These are phyloP conservation scores for Bryconaethiops microstoma DNA, from an alignment of 2,797 vertebrate species.

Conservation along the genomic window DNA sequence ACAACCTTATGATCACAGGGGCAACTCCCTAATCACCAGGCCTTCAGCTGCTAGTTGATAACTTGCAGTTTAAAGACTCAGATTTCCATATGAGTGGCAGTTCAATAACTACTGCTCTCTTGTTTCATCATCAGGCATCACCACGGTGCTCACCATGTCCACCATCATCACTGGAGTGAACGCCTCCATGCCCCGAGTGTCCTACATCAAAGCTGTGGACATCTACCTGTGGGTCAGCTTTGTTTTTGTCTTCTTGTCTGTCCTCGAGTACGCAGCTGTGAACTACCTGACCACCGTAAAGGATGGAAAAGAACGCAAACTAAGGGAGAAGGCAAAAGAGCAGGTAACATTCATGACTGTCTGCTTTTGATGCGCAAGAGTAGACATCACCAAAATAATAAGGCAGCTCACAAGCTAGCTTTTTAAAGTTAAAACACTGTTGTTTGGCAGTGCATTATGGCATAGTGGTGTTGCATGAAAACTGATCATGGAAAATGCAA, in stretches of 20 bases:
- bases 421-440: too few species aligned
- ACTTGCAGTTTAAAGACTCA: too few species aligned
- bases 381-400: too few species aligned
- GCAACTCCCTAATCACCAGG: too few species aligned
- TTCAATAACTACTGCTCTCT: not conserved
- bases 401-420: too few species aligned
- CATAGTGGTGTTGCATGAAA: too few species aligned
- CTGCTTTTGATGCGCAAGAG: too few species aligned
- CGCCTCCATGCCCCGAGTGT: conserved; percentile 82
- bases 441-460: too few species aligned
- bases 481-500: too few species aligned
- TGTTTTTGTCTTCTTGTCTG: conserved; percentile 81
- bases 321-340: conserved; percentile 73
- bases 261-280: conserved; percentile 80
- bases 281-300: conserved; percentile 87
- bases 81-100: not conserved
- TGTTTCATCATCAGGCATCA: conserved; percentile 71
- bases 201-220: conserved; percentile 84
- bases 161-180: conserved; percentile 84
- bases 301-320: conserved; percentile 84
- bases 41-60: too few species aligned
- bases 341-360: conserved; percentile 59
- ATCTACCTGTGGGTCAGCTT: conserved; percentile 85
- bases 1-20: too few species aligned
- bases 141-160: conserved; percentile 83